phyloP scores from a whole-genome alignment of 1,140 invertebrate species.

The Heterodera carotae region DNA sequence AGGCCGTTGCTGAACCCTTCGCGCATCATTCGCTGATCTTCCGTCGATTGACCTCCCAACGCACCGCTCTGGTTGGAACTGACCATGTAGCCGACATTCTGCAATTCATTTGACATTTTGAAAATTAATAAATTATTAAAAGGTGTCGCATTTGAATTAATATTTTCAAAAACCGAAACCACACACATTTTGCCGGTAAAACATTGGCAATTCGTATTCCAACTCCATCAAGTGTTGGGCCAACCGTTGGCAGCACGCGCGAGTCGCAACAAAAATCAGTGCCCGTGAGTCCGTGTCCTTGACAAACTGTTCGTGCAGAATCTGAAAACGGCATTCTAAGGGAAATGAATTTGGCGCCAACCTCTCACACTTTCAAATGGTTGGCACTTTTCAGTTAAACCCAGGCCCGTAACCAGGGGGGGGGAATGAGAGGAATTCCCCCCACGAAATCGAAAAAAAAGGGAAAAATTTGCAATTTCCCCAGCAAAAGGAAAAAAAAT shows the following conservation, averaged over 20 bases:
- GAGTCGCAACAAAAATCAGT: slow-evolving; percentile 51
- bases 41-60: slow-evolving; percentile 40
- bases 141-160: too few species aligned
- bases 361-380: too few species aligned
- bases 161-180: too few species aligned
- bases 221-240: slow-evolving; percentile 39
- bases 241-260: slow-evolving; percentile 30
- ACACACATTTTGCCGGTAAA: slow-evolving; percentile 22
- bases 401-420: too few species aligned
- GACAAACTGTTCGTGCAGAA: slow-evolving; percentile 40
- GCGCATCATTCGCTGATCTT: slow-evolving; percentile 35
- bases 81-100: slow-evolving; percentile 32
- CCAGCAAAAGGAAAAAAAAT: too few species aligned
- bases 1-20: slow-evolving; percentile 36
- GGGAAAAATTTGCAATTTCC: too few species aligned
- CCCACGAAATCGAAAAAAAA: too few species aligned
- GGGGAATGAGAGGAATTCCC: too few species aligned
- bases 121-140: too few species aligned
- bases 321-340: too few species aligned
- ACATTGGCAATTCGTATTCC: slow-evolving; percentile 25
- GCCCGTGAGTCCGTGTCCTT: slow-evolving; percentile 47
- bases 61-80: slow-evolving; percentile 46
- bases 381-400: too few species aligned
- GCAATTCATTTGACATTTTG: neutral
- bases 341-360: too few species aligned